Percentiles rank a stretch among this genome's conserved stretches.
Evolutionary conservation across 2,113 vertebrate species (phyloP).

Genomic region (Pomatorhinus ruficollis): DNA sequence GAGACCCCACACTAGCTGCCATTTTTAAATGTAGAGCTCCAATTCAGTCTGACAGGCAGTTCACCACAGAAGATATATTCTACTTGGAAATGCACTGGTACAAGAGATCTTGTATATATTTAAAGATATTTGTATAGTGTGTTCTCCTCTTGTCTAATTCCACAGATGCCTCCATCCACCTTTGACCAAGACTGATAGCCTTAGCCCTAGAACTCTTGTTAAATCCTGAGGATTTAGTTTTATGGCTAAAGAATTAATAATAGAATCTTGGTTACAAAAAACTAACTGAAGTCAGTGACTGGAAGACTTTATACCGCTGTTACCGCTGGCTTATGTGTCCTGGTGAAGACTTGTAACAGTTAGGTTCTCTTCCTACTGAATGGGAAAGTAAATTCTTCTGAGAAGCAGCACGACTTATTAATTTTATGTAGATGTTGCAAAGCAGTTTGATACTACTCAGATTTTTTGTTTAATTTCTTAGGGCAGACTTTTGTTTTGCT

Average conservation of each 20-base stretch:
- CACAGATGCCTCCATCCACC: not conserved
- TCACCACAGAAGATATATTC: not conserved
- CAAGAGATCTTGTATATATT: not conserved
- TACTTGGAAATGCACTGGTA: not conserved
- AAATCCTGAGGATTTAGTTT: slow-evolving; percentile 19
- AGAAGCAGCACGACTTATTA: not conserved
- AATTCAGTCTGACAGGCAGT: not conserved
- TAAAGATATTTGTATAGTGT: not conserved
- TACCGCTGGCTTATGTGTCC: not conserved
- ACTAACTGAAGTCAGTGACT: not conserved
- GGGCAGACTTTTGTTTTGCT: not conserved
- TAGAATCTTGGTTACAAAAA: not conserved
- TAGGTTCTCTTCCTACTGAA: not conserved
- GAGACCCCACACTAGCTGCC: not conserved
- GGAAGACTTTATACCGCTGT: not conserved
- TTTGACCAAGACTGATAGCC: not conserved
- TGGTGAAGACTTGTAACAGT: not conserved
- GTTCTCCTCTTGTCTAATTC: not conserved
- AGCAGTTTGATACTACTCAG: not conserved
- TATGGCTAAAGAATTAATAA: not conserved
- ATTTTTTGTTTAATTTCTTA: not conserved
- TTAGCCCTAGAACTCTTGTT: not conserved
- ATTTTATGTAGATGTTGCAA: not conserved
- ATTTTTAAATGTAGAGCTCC: not conserved
- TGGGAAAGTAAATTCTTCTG: not conserved